Conservation (phyloP, 2,888 invertebrate genomes). For the Agrotis exclamationis region DNA sequence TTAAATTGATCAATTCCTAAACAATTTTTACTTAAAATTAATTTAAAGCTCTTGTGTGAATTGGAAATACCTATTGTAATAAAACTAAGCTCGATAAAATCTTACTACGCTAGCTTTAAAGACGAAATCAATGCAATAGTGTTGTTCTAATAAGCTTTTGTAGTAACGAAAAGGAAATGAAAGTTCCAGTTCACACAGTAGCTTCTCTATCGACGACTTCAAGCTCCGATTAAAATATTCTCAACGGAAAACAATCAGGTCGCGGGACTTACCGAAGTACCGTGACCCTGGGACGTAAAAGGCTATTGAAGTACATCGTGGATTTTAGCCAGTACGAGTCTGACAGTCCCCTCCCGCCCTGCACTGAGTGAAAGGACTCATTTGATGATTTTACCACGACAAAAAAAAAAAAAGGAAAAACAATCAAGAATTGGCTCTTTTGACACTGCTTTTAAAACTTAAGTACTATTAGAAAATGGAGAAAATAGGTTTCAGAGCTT, state of each 20-base stretch:
- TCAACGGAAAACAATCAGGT: conserved; percentile 8
- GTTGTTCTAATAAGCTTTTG: conserved; percentile 21
- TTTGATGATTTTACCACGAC: no score
- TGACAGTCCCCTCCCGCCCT: no score
- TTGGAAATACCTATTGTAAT: conserved; percentile 17
- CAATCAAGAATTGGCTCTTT: conserved; percentile 9
- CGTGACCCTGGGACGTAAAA: no score
- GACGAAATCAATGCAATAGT: conserved; percentile 34
- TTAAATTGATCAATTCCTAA: not conserved
- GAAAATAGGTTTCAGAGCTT: not conserved
- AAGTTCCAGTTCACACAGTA: conserved; percentile 3
- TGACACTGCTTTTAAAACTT: not conserved
- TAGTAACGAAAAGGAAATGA: conserved; percentile 32
- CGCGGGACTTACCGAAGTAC: no score
- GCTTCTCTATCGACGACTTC: conserved; percentile 6
- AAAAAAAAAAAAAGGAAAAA: no score
- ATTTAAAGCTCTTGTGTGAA: conserved; percentile 8
- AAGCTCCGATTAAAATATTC: conserved; percentile 20
- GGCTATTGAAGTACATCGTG: no score
- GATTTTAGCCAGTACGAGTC: no score
- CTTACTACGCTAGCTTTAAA: conserved; percentile 13
- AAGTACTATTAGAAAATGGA: not conserved
- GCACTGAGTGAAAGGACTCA: no score
- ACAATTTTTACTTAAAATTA: conserved; percentile 3
- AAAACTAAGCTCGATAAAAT: conserved; percentile 39